Base-by-base conservation (phyloP, 1,140 invertebrate genomes). In the Laupala kohalensis region DNA sequence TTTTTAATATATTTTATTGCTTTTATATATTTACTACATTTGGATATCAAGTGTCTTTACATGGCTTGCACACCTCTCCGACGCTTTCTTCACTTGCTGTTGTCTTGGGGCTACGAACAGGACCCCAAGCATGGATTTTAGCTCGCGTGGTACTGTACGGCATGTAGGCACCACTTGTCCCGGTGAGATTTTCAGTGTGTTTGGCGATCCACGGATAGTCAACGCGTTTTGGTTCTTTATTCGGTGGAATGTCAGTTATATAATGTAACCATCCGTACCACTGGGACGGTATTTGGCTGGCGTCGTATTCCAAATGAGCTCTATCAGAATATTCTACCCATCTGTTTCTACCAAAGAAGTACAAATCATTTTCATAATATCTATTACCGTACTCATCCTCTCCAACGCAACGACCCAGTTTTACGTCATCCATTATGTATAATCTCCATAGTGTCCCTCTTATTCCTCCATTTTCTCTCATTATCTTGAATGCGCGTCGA, bases 351-450 rank as follows among this genome's bases (percentile, higher is more conserved):
- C 94, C 89, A 79, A 92, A 89, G 81, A 97, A 97, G 79, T 92
- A 94, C 63, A 84, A 82, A 28, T 92, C 89, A 78, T 98, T 97
- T 84, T 98, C 90, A 80, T 87, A 99, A 80, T 99, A 99, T 80
- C 92, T 95, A 81, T 99, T 99, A 37, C 97, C 97, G 81, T 89
- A 96, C 79, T 94, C 91, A 80, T 99, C 97, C 72, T 86, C 87
- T n/a, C 97, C 97, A n/a, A 98, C 86, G 0, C 94, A 78, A 0
- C 81, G 88, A 25, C 96, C 96, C 64, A 86, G 84, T 83, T 96
- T 97, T 25, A 97, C 77, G 0, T 91, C 90, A 83, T 98, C 96
- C 76, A 88, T 88, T 78, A 95, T 94, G 82, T 88, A 95, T 0
- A 94, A 67, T 78, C 90, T 92, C 64, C 84, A 82, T 5, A 92